Evolutionary conservation across 2,888 invertebrate species (phyloP).

Genomic region (Steinernema carpocapsae): DNA sequence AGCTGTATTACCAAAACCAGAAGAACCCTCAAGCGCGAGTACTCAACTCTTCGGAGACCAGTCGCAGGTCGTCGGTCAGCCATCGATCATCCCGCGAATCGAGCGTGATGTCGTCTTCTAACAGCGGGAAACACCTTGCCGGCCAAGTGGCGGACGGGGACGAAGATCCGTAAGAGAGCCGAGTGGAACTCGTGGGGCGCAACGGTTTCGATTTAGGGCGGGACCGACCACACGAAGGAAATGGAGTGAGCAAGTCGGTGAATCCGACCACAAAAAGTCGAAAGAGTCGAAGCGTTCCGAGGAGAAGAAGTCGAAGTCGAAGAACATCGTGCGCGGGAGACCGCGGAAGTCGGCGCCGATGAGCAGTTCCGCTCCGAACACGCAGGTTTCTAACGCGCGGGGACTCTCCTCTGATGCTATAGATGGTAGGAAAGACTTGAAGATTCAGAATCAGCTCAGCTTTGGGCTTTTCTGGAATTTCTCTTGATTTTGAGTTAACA

Average conservation of each 20-base stretch:
- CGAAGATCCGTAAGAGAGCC: conserved; percentile 36
- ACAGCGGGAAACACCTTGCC: conserved; percentile 24
- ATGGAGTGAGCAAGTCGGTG: conserved; percentile 77
- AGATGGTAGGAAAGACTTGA: neutral
- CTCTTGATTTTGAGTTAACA: neutral
- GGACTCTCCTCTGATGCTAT: conserved; percentile 12
- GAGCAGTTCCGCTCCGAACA: too few species aligned
- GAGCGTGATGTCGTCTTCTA: conserved; percentile 38
- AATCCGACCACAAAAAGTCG: conserved; percentile 47
- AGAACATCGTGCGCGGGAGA: conserved; percentile 24
- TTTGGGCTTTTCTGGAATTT: too few species aligned
- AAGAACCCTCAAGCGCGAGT: conserved; percentile 10
- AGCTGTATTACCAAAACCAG: conserved; percentile 37
- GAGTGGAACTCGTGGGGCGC: neutral
- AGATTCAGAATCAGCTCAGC: too few species aligned
- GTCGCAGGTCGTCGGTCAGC: conserved; percentile 27
- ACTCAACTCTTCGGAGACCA: conserved; percentile 7
- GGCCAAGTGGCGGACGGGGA: conserved; percentile 26
- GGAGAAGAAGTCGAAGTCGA: conserved; percentile 1
- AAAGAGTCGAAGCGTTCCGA: conserved; percentile 34
- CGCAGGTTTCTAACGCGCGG: too few species aligned
- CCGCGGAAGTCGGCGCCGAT: conserved; percentile 5
- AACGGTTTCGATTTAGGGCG: conserved; percentile 48
- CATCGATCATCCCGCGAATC: conserved; percentile 49
- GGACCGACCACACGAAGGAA: conserved; percentile 79